Percentiles rank a stretch among this genome's conserved stretches.
Evolutionary conservation across 2,888 invertebrate species (phyloP).

Genomic region (Phorcus lineatus): DNA sequence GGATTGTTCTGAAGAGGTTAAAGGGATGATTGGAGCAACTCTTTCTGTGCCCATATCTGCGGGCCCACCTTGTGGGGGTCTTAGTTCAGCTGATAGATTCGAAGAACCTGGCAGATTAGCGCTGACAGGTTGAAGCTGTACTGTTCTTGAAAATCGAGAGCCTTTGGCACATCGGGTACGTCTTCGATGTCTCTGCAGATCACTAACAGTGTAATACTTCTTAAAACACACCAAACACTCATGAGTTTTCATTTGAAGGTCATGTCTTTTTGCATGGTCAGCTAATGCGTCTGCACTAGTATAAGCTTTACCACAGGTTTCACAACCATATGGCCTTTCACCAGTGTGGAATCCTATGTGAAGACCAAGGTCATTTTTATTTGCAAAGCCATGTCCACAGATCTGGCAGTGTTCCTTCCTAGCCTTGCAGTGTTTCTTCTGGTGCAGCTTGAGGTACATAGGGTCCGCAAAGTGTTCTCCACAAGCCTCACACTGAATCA

Average conservation of each 20-base stretch:
- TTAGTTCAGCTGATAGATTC: neutral
- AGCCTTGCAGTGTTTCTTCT: slow-evolving; percentile 11
- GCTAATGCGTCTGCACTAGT: neutral
- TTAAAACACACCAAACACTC: neutral
- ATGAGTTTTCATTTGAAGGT: neutral
- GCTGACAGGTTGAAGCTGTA: too few relatives aligned
- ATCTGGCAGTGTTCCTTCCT: slow-evolving; percentile 5
- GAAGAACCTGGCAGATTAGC: too few relatives aligned
- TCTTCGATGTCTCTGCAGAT: neutral
- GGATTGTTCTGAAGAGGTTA: too few relatives aligned
- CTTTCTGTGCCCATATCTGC: neutral
- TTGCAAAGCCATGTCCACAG: slow-evolving; percentile 12
- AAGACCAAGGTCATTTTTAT: neutral
- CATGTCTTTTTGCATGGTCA: neutral
- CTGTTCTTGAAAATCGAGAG: neutral
- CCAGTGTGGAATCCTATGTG: slow-evolving; percentile 12
- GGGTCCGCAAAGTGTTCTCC: neutral
- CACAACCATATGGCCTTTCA: neutral
- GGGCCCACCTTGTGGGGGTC: neutral
- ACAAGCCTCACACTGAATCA: neutral
- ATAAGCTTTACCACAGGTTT: slow-evolving; percentile 1
- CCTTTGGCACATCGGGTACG: neutral
- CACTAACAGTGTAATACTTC: neutral
- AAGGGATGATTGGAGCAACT: too few relatives aligned
- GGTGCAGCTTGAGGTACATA: neutral